These are phyloP conservation scores for Meteorus cinctellus DNA, from an alignment of 2,888 invertebrate genomes.

Conservation along the genomic window DNA sequence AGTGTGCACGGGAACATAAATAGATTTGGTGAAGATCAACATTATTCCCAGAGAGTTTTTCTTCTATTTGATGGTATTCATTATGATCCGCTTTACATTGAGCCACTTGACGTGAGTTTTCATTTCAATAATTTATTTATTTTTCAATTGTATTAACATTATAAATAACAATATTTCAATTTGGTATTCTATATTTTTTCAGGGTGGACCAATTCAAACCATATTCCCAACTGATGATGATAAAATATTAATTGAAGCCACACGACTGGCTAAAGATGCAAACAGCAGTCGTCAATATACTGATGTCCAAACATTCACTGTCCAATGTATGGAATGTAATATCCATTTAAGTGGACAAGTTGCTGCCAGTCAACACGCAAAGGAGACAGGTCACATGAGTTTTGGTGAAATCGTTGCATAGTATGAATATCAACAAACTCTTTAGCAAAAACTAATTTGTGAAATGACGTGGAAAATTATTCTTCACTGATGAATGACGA, in stretches of 20 bases:
- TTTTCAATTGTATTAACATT: neutral
- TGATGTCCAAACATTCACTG: slow-evolving; percentile 88
- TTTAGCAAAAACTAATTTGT: slow-evolving; percentile 9
- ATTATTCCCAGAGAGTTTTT: slow-evolving; percentile 88
- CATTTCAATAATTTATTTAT: neutral
- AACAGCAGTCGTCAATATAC: slow-evolving; percentile 93
- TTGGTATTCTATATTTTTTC: slow-evolving; percentile 60
- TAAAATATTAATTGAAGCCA: slow-evolving; percentile 84
- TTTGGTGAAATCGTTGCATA: slow-evolving; percentile 81
- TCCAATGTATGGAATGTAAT: slow-evolving; percentile 89
- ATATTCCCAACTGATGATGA: slow-evolving; percentile 86
- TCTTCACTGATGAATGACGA: neutral
- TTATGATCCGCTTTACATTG: slow-evolving; percentile 94
- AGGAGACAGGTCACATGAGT: slow-evolving; percentile 86
- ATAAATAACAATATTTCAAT: slow-evolving; percentile 22
- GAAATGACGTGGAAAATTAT: neutral
- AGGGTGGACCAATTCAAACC: slow-evolving; percentile 85
- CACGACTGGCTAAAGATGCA: slow-evolving; percentile 90
- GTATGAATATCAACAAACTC: slow-evolving; percentile 39
- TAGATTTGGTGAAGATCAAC: slow-evolving; percentile 93
- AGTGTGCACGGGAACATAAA: slow-evolving; percentile 92
- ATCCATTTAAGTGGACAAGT: slow-evolving; percentile 84
- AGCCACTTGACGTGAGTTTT: slow-evolving; percentile 82
- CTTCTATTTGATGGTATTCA: slow-evolving; percentile 96
- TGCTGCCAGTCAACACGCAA: slow-evolving; percentile 90